A percentile compares a stretch with the other conserved stretches of the same genome.
These are phyloP conservation scores for Amphimallon solstitiale DNA, from an alignment of 2,888 invertebrate genomes.

Conservation along the genomic window DNA sequence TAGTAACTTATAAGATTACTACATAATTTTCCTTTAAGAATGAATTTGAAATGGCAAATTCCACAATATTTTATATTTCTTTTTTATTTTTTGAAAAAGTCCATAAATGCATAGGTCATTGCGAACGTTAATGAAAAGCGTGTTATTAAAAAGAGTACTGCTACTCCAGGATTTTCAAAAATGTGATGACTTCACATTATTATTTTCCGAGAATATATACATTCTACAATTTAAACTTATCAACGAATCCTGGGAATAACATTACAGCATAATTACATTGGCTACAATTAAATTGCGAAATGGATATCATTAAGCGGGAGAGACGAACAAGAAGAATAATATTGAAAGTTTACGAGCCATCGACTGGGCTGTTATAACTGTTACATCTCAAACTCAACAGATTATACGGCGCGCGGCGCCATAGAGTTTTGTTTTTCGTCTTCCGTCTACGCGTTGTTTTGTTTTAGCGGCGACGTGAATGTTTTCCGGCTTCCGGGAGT, in stretches of 20 bases:
- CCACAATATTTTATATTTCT: no score
- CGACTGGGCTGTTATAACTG: conserved; percentile 44
- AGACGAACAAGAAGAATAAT: conserved; percentile 50
- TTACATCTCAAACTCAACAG: conserved; percentile 48
- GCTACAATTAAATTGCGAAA: conserved; percentile 52
- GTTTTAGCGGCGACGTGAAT: conserved; percentile 21
- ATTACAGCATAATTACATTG: conserved; percentile 60
- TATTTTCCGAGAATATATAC: no score
- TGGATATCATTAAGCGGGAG: conserved; percentile 51
- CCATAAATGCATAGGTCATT: no score
- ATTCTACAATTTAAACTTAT: no score
- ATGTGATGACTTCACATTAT: no score
- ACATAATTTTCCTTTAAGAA: no score
- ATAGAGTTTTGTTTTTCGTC: conserved; percentile 37
- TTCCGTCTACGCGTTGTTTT: conserved; percentile 16
- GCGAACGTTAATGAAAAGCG: no score
- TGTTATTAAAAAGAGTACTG: no score
- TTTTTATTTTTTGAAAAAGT: no score
- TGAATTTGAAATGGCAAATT: no score
- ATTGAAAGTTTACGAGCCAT: conserved; percentile 53
- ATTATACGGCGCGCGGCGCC: conserved; percentile 48
- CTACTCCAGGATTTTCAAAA: no score
- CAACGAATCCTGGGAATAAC: conserved; percentile 55
- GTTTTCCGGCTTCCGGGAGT: conserved; percentile 28
- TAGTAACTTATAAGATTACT: no score